These are phyloP conservation scores for Premnoplex brunnescens DNA, from an alignment of 2,797 vertebrate genomes.

Conservation along the genomic window DNA sequence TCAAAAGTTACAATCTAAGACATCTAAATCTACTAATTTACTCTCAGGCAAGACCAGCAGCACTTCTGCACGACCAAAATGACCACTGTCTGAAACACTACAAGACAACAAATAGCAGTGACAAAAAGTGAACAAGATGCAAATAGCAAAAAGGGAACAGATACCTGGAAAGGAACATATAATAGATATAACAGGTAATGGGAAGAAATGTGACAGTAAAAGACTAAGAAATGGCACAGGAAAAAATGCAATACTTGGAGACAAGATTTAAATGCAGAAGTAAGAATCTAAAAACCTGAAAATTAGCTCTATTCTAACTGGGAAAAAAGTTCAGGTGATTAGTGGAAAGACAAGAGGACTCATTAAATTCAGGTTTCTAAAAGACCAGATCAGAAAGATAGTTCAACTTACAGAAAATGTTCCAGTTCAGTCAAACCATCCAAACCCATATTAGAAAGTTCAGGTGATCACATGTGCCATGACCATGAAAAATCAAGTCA, in stretches of 20 bases:
- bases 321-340: background rate
- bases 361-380: background rate
- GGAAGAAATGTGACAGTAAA: background rate
- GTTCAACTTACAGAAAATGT: background rate
- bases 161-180: background rate
- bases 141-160: background rate
- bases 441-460: background rate
- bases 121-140: background rate
- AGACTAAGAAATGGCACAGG: background rate
- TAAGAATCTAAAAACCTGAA: background rate
- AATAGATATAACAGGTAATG: background rate
- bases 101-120: background rate
- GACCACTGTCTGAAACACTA: background rate
- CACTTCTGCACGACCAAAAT: background rate
- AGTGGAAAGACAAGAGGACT: background rate
- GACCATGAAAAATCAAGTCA: background rate
- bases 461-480: background rate
- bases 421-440: background rate
- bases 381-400: background rate
- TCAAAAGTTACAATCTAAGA: background rate
- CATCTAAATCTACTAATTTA: background rate
- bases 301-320: background rate
- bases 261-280: rapidly evolving
- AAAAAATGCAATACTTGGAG: background rate
- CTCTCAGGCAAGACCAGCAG: background rate